Base-by-base conservation (phyloP, 2,797 vertebrate species). In the Ctenopoma kingsleyae region DNA sequence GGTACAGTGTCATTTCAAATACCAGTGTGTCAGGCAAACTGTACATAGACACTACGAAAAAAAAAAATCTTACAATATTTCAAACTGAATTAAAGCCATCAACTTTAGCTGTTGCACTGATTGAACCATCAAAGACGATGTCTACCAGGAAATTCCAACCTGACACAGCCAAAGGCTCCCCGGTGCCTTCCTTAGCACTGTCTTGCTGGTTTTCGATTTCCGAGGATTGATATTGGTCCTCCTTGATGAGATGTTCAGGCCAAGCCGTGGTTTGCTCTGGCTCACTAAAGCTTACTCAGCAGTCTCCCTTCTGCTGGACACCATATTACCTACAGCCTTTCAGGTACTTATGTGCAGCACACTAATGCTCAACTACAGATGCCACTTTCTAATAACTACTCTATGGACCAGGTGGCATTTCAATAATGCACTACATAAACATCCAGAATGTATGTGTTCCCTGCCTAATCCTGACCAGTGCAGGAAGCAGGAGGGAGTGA, bases 131-230 rank as follows among this genome's bases (percentile, higher is more conserved):
- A 84, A 83, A 71, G 59, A 32, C 64, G 83, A 80, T 71, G 80
- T 65, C 70, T 78, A 87, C 70, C 67, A 78, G 68, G 80, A 76
- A 89, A 84, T 76, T 86, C 83, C 73, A 73, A 74, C 82, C 83
- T 85, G 90, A 91, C 84, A 91, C 86, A 89, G 88, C 86, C 72
- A 47, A 79, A 81, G 73, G 56, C 11, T 32, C 52, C 61, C 49
- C 12, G 53, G 71, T 72, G 75, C 83, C 69, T 87, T 83, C 81
- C 83, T 79, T 84, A 87, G 75, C 67, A 62, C 82, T 83, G 88
- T 90, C 90, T 87, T 67, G 62, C 69, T 68, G 72, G 56, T 47
- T 86, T 93, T 94, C 86, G 86, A 93, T 93, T 84, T 79, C 67
- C 56, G 43, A 84, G 86, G 84, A 93, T 90, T 92, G 87, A 93